Base-by-base conservation (phyloP, 2,888 invertebrate genomes). In the Atethmia centrago region DNA sequence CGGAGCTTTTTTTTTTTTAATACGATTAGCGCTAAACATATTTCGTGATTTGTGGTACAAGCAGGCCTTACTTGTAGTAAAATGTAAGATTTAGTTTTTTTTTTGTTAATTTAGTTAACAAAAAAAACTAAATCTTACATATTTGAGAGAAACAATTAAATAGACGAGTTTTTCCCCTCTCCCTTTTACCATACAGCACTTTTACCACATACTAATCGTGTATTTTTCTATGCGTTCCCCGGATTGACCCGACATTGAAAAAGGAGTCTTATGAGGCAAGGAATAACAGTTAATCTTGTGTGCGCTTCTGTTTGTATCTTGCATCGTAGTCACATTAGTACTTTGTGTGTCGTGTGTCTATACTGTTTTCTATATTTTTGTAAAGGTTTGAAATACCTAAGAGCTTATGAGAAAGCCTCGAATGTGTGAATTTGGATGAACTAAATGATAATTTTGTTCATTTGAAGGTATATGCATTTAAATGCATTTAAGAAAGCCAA, bases 261-360 rank as follows among this genome's bases (percentile, higher is more conserved):
- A 95, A 97, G 97, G 97, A 97, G 97, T 97, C 96, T 97, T 88
- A 97, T 97, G 96, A 97, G 97, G 97, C 97, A 97, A 97, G 97
- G 86, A 89, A 78, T 80, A 85, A 87, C 84, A 85, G 82, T 83
- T 83, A 85, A 80, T 87, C 89, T 79, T 85, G 84, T 88, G 83
- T 86, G 71, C 55, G 85, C 80, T 86, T 87, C 68, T 83, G 87
- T 87, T 81, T 87, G 87, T 84, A 56, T 83, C 75, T 72, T 85
- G 66, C 85, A 82, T 82, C 79, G 84, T 86, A 83, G 84, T 72
- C 28, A 42, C 56, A 45, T 70, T 70, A 66, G 59, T 53, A 7
- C 56, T 25, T 75, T 71, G 72, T 77, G 77, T 75, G 47, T 47
- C 70, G 80, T 85, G 78, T 84, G 81, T 85, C 73, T 82, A 64